Percentiles rank a stretch among this genome's conserved stretches.
Conservation (phyloP, 2,113 vertebrate genomes). For the Anarhynchus alexandrinus region DNA sequence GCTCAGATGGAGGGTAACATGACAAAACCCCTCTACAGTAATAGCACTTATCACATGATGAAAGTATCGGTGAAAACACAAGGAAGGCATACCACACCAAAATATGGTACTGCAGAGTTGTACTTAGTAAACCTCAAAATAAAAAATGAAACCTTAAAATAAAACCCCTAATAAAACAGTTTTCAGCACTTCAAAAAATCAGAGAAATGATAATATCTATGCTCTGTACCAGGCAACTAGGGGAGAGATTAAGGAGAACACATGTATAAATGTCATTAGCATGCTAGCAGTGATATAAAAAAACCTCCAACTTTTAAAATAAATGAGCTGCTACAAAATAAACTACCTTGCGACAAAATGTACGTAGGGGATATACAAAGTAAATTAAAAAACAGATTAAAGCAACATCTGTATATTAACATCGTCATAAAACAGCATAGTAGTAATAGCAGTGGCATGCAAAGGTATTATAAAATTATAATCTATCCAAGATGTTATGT, state of each 20-base stretch:
- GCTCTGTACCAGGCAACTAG: constrained; percentile 33
- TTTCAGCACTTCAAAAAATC: constrained; percentile 16
- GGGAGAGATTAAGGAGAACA: constrained; percentile 57
- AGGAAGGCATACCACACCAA: background rate
- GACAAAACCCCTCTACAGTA: background rate
- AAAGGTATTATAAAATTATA: constrained; percentile 76
- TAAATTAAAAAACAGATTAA: constrained; percentile 80
- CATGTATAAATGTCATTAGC: constrained; percentile 69
- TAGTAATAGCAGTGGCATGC: constrained; percentile 66
- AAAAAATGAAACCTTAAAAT: constrained; percentile 32
- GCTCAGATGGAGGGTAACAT: background rate
- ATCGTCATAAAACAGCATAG: constrained; percentile 67
- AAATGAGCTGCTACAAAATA: constrained; percentile 79
- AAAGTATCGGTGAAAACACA: background rate
- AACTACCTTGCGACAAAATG: constrained; percentile 73
- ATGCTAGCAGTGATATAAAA: constrained; percentile 61
- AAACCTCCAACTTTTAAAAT: constrained; percentile 75
- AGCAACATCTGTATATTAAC: constrained; percentile 80
- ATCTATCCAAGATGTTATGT: constrained; percentile 66
- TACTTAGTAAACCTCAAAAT: constrained; percentile 21
- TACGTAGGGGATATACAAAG: constrained; percentile 73
- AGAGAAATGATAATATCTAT: background rate
- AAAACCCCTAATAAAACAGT: background rate
- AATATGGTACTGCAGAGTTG: background rate
- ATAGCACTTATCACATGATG: background rate